phyloP scores from a whole-genome alignment of 2,113 vertebrate genomes.

The Equus quagga region DNA sequence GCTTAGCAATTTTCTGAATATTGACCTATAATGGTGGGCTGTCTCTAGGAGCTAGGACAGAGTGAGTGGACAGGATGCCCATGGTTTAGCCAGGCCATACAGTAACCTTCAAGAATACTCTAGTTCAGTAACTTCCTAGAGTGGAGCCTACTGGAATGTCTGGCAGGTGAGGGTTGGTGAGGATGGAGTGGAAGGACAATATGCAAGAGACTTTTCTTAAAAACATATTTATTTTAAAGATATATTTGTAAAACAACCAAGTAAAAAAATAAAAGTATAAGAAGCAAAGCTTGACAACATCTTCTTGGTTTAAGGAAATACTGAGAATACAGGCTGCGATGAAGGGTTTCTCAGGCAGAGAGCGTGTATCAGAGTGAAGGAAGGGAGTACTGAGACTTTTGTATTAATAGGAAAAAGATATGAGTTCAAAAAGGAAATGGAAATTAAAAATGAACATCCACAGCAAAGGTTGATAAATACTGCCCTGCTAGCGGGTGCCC shows the following conservation, averaged over 20 bases:
- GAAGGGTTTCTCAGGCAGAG: neutral
- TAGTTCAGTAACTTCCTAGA: neutral
- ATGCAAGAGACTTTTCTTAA: neutral
- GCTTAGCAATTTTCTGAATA: neutral
- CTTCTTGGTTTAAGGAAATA: neutral
- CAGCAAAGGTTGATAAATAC: constrained; percentile 46
- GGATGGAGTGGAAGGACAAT: neutral
- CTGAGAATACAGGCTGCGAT: neutral
- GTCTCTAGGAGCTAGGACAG: neutral
- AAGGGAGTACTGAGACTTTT: neutral
- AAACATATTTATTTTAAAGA: neutral
- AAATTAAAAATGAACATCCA: constrained; percentile 17
- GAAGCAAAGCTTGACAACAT: neutral
- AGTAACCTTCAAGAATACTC: neutral
- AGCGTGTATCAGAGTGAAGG: neutral
- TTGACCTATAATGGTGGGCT: neutral
- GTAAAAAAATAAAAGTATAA: neutral
- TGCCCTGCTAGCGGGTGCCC: neutral
- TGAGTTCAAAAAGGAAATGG: neutral
- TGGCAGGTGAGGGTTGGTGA: neutral
- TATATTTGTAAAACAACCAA: constrained; percentile 8
- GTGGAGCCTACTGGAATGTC: neutral
- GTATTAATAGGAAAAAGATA: neutral
- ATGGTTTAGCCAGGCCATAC: neutral
- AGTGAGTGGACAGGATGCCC: neutral